Percentiles rank a stretch among this genome's conserved stretches.
Evolutionary conservation across 2,888 invertebrate species (phyloP).

Genomic region (Drosophila borborema): DNA sequence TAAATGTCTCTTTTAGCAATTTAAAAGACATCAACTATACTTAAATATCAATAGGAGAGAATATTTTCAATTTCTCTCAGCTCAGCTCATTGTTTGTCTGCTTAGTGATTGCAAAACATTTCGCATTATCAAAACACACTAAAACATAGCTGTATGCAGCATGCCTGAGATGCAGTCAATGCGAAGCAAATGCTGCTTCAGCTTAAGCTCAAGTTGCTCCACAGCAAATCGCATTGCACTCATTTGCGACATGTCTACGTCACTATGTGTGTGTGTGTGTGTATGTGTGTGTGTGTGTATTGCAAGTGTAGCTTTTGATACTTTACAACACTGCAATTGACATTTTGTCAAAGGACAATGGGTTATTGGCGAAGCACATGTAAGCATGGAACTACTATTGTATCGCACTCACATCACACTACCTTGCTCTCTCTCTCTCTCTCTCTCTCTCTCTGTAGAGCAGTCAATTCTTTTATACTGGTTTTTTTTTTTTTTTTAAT

Average conservation of each 20-base stretch:
- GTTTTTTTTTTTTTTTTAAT: slow-evolving; percentile 65
- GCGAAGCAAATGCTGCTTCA: background rate
- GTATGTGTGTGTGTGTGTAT: background rate
- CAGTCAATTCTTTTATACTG: slow-evolving; percentile 10
- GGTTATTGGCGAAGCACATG: slow-evolving; percentile 26
- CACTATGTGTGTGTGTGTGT: background rate
- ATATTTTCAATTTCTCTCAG: slow-evolving; percentile 13
- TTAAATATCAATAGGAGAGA: background rate
- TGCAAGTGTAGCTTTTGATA: slow-evolving; percentile 56
- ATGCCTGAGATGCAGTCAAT: too few species aligned
- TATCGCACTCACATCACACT: slow-evolving; percentile 45
- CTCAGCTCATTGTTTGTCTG: slow-evolving; percentile 14
- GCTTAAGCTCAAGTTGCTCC: slow-evolving; percentile 15
- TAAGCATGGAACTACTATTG: slow-evolving; percentile 39
- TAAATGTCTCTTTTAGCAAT: background rate
- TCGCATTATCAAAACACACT: slow-evolving; percentile 10
- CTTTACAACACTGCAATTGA: slow-evolving; percentile 67
- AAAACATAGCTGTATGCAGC: background rate
- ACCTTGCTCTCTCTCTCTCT: slow-evolving; percentile 1
- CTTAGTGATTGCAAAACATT: slow-evolving; percentile 19
- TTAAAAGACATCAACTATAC: background rate
- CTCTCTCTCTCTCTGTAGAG: background rate
- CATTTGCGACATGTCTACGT: slow-evolving; percentile 12
- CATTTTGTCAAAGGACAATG: slow-evolving; percentile 70
- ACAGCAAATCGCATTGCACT: slow-evolving; percentile 25